Base-by-base conservation (phyloP, 2,797 vertebrate species). In the Lagocephalus sceleratus region DNA sequence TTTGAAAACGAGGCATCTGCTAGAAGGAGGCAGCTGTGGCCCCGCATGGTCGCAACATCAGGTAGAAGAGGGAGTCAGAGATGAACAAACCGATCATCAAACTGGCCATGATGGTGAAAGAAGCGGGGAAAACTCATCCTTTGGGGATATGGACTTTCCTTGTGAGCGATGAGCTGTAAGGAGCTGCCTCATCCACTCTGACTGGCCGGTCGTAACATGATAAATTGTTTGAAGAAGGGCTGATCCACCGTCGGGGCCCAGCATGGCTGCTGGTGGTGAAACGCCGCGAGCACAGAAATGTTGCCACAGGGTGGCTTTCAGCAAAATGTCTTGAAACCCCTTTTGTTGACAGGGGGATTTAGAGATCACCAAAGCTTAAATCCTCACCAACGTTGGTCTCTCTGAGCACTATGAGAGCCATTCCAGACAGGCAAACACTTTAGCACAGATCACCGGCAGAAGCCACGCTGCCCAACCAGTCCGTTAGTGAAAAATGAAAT, bases 321-420 rank as follows among this genome's bases (percentile, higher is more conserved):
- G 66, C 70, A 79, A 81, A n/a, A 81, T 71, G 22, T 3, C 56
- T 58, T 63, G 32, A 80, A 77, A 81, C 64, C 57, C 38, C 43
- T 69, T 82, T 75, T 79, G 75, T 83, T 83, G 82, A 73, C 63
- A 14, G 57, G 70, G 46, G 66, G 80, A 76, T 78, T 87, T 78
- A 53, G 73, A 82, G 54, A 0, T 66, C 65, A 66, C 55, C 55
- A 66, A 70, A 76, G 65, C 76, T 71, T 64, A 71, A 80, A 76
- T 68, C 63, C 75, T 72, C 50, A 63, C 60, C 66, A 64, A 66
- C 52, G 29, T 63, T n/a, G n/a, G 52, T 70, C 59, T 66, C 70
- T 78, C 67, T 62, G 53, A 60, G 51, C 40, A 46, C 55, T 64
- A 14, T 57, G 53, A 41, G 23, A 58, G 53, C 56, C 55, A 47